Evolutionary conservation across 2,888 invertebrate species (phyloP).

Genomic region (Tridacna gigas): DNA sequence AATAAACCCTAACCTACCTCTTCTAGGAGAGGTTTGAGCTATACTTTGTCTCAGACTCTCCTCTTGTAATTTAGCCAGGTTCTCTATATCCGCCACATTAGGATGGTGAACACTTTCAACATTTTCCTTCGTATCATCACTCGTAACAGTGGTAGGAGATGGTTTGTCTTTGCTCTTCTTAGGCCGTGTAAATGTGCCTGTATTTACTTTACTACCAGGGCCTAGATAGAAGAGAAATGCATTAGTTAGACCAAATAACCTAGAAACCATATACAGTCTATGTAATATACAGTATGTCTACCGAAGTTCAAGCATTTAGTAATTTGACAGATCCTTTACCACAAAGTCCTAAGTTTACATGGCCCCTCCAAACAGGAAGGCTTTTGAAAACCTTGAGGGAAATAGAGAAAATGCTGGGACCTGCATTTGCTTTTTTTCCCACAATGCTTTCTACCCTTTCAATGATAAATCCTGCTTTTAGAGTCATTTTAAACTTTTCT

Average conservation of each 20-base stretch:
- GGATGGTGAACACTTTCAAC: slow-evolving; percentile 66
- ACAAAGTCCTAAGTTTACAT: not conserved
- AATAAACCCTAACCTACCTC: slow-evolving; percentile 66
- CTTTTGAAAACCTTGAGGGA: not conserved
- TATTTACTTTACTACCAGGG: slow-evolving; percentile 74
- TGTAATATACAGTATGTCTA: too few relatives aligned
- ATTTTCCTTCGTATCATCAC: slow-evolving; percentile 77
- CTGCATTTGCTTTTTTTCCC: not conserved
- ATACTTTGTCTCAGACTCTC: slow-evolving; percentile 84
- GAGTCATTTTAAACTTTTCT: too few relatives aligned
- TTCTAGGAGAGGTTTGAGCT: slow-evolving; percentile 81
- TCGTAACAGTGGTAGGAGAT: slow-evolving; percentile 69
- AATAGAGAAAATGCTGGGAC: not conserved
- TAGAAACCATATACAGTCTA: too few relatives aligned
- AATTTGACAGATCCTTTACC: not conserved
- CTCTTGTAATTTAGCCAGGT: slow-evolving; percentile 84
- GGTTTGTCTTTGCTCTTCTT: slow-evolving; percentile 75
- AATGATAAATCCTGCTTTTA: not conserved
- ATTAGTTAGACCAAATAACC: not conserved
- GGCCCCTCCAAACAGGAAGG: not conserved
- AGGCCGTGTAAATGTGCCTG: slow-evolving; percentile 83
- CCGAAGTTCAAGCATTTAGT: too few relatives aligned
- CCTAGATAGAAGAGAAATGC: not conserved
- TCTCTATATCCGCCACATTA: slow-evolving; percentile 84
- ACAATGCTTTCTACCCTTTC: not conserved